Evolutionary conservation across 1,140 invertebrate genomes (phyloP).

Genomic region (Sipha flava): DNA sequence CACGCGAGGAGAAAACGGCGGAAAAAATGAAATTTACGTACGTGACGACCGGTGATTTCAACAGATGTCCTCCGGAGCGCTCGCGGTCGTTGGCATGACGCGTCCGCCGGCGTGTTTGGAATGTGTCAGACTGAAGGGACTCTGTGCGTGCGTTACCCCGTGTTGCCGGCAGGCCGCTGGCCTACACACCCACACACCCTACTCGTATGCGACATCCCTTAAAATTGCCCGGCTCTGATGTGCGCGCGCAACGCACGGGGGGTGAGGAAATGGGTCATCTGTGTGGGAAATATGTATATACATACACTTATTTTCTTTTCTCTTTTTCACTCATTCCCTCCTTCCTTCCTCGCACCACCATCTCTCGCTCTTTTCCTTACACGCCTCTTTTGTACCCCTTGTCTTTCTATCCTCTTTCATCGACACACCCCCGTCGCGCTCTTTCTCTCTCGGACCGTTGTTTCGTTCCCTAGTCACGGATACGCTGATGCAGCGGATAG

Average conservation of each 20-base stretch:
- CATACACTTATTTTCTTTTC: neutral
- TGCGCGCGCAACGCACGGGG: slow-evolving; percentile 21
- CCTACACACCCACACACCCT: slow-evolving; percentile 26
- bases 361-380: neutral
- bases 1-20: neutral
- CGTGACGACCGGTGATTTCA: neutral
- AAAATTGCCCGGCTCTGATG: slow-evolving; percentile 23
- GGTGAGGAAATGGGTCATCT: slow-evolving; percentile 30
- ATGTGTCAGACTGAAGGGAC: slow-evolving; percentile 26
- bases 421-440: neutral
- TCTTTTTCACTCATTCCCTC: neutral
- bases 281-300: slow-evolving; percentile 20
- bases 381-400: neutral
- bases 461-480: neutral
- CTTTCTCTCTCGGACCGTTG: neutral
- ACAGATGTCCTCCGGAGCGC: slow-evolving; percentile 18
- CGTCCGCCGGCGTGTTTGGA: neutral
- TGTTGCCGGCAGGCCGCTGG: slow-evolving; percentile 24
- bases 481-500: neutral
- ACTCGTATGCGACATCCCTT: slow-evolving; percentile 24
- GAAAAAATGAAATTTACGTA: neutral
- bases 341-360: neutral
- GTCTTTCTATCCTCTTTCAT: neutral
- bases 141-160: neutral
- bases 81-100: neutral